These are phyloP conservation scores for Diorhabda elongata DNA, from an alignment of 1,140 invertebrate genomes.

Conservation along the genomic window DNA sequence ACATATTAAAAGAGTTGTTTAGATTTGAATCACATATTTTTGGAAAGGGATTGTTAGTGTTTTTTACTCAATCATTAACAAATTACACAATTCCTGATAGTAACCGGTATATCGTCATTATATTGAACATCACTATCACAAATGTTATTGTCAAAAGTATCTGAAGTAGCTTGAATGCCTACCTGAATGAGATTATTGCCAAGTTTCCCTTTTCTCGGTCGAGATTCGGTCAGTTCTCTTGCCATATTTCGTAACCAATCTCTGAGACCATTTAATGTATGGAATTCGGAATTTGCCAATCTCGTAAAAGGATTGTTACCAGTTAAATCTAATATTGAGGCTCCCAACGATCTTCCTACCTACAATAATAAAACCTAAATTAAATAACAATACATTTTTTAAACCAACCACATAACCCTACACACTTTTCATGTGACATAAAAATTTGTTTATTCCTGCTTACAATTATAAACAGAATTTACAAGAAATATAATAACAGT, in stretches of 20 bases:
- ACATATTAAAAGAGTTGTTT: too few species aligned
- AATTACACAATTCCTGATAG: constrained; percentile 23
- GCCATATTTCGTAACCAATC: constrained; percentile 60
- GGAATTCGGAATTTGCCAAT: constrained; percentile 72
- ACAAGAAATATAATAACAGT: too few species aligned
- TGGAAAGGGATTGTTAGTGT: neutral
- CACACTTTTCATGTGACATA: too few species aligned
- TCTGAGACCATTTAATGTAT: constrained; percentile 63
- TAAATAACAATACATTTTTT: too few species aligned
- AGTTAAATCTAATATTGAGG: constrained; percentile 77
- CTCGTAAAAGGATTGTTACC: constrained; percentile 76
- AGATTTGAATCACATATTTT: too few species aligned
- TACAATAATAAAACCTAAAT: constrained; percentile 39
- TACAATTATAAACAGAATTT: too few species aligned
- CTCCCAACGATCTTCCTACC: constrained; percentile 77
- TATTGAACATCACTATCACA: constrained; percentile 12
- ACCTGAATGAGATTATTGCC: constrained; percentile 22
- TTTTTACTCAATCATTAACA: constrained; percentile 14
- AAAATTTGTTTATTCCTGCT: too few species aligned
- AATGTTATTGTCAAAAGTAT: constrained; percentile 13
- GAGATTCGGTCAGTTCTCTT: constrained; percentile 32
- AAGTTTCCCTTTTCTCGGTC: constrained; percentile 21
- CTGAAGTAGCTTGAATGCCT: constrained; percentile 23
- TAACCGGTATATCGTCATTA: constrained; percentile 19
- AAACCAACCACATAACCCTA: too few species aligned